Base-by-base conservation (phyloP, 2,888 invertebrate species). In the Schizotus pectinicornis region DNA sequence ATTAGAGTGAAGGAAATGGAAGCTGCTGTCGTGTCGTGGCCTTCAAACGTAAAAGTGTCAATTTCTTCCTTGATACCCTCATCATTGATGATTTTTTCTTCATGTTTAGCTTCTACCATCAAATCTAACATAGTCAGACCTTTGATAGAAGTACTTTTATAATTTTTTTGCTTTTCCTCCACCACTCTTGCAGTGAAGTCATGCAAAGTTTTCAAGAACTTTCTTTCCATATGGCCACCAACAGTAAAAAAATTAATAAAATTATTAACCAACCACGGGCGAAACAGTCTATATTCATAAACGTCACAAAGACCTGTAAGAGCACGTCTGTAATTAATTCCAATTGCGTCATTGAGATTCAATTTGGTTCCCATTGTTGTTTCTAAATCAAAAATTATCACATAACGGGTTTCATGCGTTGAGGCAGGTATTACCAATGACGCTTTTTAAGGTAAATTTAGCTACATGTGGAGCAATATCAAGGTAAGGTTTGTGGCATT, bases 91-190 rank as follows among this genome's bases (percentile, higher is more conserved):
- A 60, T 42, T 22, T 74, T 69, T 0, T 82, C 83, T 1, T 82
- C 77, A 41, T 76, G 74, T 63, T 85, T 82, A 0, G 84, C 84
- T 2, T 77, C 72, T n/a, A 86, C 65, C 2, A 86, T 69, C 12
- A 85, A 78, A 71, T 86, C 85, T 42, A 86, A 68, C 83, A 86
- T 83, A 0, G 84, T 85, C 37, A 82, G 76, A n/a, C 82, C 81
- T 60, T 81, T 84, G 70, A 81, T 74, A 8, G 60, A 55, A 6
- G 54, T 54, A 2, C 49, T 59, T 31, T 69, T 42, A 43, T 72
- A 73, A 31, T 49, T 57, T 22, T 52, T 38, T 41, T 64, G 57
- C 1, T 59, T 36, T 11, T 61, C 53, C 33, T 51, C 38, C 7
- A 65, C 63, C 7, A 65, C 48, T 1, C 32, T 49, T 8, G 32